phyloP scores from a whole-genome alignment of 2,888 invertebrate genomes.

The Anthophora plumipes region DNA sequence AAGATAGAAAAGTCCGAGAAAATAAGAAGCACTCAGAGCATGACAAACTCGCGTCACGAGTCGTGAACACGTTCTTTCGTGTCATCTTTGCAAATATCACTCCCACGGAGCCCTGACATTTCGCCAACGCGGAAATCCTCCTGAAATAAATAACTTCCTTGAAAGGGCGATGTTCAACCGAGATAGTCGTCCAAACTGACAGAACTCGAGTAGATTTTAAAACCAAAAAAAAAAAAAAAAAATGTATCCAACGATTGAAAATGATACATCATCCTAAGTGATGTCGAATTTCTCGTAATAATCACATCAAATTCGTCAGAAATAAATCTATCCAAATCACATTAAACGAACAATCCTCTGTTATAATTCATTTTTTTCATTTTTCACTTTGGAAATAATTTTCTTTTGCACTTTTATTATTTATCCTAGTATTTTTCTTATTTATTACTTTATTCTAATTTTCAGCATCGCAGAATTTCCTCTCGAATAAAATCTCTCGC shows the following conservation, averaged over 20 bases:
- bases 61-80: slow-evolving; percentile 15
- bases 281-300: no score
- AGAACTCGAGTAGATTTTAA: background rate
- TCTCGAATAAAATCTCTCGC: no score
- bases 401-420: no score
- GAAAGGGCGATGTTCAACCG: slow-evolving; percentile 1
- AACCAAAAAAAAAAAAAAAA: background rate
- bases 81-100: slow-evolving; percentile 28
- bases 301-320: no score
- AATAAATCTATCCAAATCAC: no score
- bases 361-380: no score
- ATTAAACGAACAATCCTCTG: no score
- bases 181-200: background rate
- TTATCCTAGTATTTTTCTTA: no score
- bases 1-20: background rate
- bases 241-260: background rate
- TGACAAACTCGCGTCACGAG: slow-evolving; percentile 14
- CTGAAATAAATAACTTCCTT: slow-evolving; percentile 23
- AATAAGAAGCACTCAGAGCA: background rate
- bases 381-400: no score
- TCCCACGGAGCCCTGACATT: slow-evolving; percentile 28
- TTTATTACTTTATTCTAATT: no score
- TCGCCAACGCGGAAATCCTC: slow-evolving; percentile 28
- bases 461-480: no score
- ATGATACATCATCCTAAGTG: no score